Conservation (phyloP, 2,113 vertebrate genomes). For the Rattus rattus region DNA sequence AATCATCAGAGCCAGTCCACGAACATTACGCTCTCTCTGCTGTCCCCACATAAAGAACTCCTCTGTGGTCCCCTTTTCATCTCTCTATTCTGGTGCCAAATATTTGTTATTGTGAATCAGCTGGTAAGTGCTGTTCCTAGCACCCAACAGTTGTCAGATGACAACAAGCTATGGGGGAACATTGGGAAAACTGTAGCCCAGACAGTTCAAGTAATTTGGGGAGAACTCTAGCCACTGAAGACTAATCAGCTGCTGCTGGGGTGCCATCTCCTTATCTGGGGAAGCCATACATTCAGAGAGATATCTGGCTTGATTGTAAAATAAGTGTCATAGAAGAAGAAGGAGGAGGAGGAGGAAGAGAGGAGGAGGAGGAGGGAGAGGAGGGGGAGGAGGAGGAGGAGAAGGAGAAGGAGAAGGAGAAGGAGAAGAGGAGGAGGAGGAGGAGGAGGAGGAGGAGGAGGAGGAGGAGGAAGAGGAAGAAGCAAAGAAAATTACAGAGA, state of each 20-base stretch:
- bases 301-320: background rate
- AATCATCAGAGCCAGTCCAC: background rate
- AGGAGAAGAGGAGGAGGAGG: too few relatives aligned
- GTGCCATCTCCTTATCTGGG: background rate
- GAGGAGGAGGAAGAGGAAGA: too few relatives aligned
- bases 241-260: slow-evolving; percentile 34
- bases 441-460: too few relatives aligned
- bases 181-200: background rate
- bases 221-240: background rate
- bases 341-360: too few relatives aligned
- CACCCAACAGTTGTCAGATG: slow-evolving; percentile 26
- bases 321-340: background rate
- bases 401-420: too few relatives aligned
- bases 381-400: too few relatives aligned
- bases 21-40: background rate
- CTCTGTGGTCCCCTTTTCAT: background rate
- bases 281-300: background rate
- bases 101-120: slow-evolving; percentile 41
- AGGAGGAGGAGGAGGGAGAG: too few relatives aligned
- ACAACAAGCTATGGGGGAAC: background rate
- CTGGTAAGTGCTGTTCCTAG: slow-evolving; percentile 16
- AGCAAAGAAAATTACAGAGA: background rate
- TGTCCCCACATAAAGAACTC: background rate
- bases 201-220: slow-evolving; percentile 47
- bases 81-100: slow-evolving; percentile 29